Base-by-base conservation (phyloP, 2,797 vertebrate genomes). In the Rousettus madagascariensis region DNA sequence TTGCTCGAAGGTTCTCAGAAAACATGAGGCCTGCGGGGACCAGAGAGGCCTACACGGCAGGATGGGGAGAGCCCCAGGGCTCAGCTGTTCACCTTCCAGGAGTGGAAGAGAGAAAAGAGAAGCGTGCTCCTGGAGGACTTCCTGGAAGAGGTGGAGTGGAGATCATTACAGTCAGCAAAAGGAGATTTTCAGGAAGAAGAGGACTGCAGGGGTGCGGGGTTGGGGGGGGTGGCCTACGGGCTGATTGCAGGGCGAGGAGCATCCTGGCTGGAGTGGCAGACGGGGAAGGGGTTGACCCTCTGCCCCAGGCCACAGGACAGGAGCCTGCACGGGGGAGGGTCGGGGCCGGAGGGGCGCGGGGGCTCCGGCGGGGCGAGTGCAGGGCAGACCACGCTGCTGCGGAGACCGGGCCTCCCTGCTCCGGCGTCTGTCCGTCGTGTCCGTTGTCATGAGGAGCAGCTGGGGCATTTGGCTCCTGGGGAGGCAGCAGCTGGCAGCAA, bases 161-260 rank as follows among this genome's bases (percentile, higher is more conserved):
- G 77, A 24, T 10, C 5, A 57, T 38, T 63, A 26, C 1, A 11
- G 59, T 49, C 9, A 13, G 22, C 59, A 38, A 49, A n/a, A 77
- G 9, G 77, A 46, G 0, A 20, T 55, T 20, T 36, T 36, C 51
- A 38, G 38, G 24, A 26, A 36, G 6, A 49, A 49, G 49, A 49
- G 49, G 49, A 16, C 15, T 22, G 46, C 22, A 17, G 5, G 38
- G 75, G 66, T 20, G 41, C 0, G 0, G 11, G 10, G 33, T 33
- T 33, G 36, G 24, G 0, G 30, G 59, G 6, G 43, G 33, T 0
- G 2, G 2, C 65, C 65, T 20, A 0, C 1, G 6, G 33, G 17
- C 43, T 4, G 0, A 43, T 19, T 55, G 46, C 12, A 30, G 57
- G 26, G 13, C 17, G 11, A 53, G 28, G 65, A 30, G 10, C 57